These are phyloP conservation scores for Protodeltote pygarga DNA, from an alignment of 2,888 invertebrate genomes.

Conservation along the genomic window DNA sequence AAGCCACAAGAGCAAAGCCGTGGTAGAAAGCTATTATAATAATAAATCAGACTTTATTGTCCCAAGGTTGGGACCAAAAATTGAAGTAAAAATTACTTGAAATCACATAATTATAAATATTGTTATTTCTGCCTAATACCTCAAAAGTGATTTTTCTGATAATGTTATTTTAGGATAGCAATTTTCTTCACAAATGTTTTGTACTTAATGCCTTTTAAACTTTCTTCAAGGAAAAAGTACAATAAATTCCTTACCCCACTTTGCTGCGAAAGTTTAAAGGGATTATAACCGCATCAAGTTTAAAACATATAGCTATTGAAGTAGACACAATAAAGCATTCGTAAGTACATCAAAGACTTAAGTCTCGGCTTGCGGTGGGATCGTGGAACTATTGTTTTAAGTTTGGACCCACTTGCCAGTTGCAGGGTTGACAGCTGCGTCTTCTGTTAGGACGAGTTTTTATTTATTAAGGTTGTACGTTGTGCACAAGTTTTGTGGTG, in stretches of 20 bases:
- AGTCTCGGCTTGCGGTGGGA: slow-evolving; percentile 34
- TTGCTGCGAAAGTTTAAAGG: slow-evolving; percentile 21
- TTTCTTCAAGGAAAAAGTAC: slow-evolving; percentile 25
- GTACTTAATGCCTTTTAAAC: slow-evolving; percentile 4
- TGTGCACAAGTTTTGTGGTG: too few relatives aligned
- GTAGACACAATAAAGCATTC: slow-evolving; percentile 39
- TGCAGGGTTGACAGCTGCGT: slow-evolving; percentile 16
- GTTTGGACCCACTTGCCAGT: slow-evolving; percentile 28
- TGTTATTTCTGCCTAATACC: too few relatives aligned
- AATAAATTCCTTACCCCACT: slow-evolving; percentile 37
- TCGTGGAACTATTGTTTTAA: slow-evolving; percentile 46
- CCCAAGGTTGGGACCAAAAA: too few relatives aligned
- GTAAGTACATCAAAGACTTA: slow-evolving; percentile 36
- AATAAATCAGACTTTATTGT: too few relatives aligned
- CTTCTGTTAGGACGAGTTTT: neutral
- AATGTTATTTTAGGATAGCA: too few relatives aligned
- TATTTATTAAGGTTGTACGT: slow-evolving; percentile 3
- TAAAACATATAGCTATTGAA: slow-evolving; percentile 24
- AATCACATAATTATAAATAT: too few relatives aligned
- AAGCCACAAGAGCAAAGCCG: too few relatives aligned
- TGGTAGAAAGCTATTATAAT: too few relatives aligned
- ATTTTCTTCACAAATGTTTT: too few relatives aligned
- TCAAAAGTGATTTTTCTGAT: too few relatives aligned
- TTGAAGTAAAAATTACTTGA: too few relatives aligned
- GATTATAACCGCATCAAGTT: slow-evolving; percentile 44